Conservation (phyloP, 2,888 invertebrate species). For the Cheiracanthium punctorium region DNA sequence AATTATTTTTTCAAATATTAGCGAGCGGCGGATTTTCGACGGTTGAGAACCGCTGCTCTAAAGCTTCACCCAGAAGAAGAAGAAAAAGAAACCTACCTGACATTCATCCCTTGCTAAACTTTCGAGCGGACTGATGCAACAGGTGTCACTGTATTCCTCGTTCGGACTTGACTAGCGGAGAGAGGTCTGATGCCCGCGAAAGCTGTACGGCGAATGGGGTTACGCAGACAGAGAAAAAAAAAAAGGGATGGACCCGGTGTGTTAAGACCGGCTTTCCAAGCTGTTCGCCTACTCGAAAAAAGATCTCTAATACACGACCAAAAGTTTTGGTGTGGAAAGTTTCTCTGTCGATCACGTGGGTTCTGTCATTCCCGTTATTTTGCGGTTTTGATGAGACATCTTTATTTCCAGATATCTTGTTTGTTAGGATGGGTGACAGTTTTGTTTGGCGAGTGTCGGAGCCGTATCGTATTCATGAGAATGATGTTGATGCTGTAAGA, state of each 20-base stretch:
- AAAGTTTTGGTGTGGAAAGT: background rate
- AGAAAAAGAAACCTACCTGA: constrained; percentile 39
- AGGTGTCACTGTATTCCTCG: constrained; percentile 22
- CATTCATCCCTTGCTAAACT: constrained; percentile 6
- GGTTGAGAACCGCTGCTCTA: background rate
- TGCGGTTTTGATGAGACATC: background rate
- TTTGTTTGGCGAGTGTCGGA: too few relatives aligned
- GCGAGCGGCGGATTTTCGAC: too few relatives aligned
- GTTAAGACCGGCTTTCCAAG: constrained; percentile 31
- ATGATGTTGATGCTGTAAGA: too few relatives aligned
- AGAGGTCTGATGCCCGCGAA: background rate
- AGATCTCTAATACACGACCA: background rate
- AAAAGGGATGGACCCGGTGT: constrained; percentile 35
- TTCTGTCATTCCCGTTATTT: background rate
- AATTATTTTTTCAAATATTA: too few relatives aligned
- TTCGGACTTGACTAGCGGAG: background rate
- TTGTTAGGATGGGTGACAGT: too few relatives aligned
- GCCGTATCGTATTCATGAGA: too few relatives aligned
- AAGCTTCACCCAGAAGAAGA: background rate
- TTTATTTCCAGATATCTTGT: too few relatives aligned
- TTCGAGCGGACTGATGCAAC: constrained; percentile 1
- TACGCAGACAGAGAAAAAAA: constrained; percentile 10
- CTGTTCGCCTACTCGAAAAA: constrained; percentile 53
- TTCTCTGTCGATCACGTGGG: background rate
- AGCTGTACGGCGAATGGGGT: constrained; percentile 38